Base-by-base conservation (phyloP, 2,888 invertebrate genomes). In the Pyrgus malvae region DNA sequence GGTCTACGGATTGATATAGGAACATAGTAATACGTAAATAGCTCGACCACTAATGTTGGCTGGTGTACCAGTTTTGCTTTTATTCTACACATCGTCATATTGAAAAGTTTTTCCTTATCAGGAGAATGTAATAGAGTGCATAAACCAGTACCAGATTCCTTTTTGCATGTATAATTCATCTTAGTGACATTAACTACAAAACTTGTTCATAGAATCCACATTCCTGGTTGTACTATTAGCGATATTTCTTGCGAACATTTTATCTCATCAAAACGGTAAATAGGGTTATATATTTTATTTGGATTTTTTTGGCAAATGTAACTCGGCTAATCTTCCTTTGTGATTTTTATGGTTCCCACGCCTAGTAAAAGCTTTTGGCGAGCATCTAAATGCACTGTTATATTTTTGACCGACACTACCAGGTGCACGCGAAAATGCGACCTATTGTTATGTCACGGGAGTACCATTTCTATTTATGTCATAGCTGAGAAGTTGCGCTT, bases 401-500 rank as follows among this genome's bases (percentile, higher is more conserved):
- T 45, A 54, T 54, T 54, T 54, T 46, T 40, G 53, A 54, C 53
- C 53, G 53, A 46, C 53, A 33, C 6, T 8, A 8, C 31, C 46
- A 54, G 46, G 25, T 54, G 53, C 53, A 54, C 17, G 53, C 46
- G 45, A 54, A 54, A 29, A 46, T 54, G 40, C 9, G 38, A 54
- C 46, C 46, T 54, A 54, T 54, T 54, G 40, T 54, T 54, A 54
- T 48, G 40, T 48, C 48, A 41, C 48, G 21, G 38, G 41, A 49
- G 48, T 38, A 40, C 55, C 29, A 58, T 56, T 53, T 59, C 51
- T 59, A 57, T 59, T 56, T 56, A 59, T 54, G 57, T 55, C 33
- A 40, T 49, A 57, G 41, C 33, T 41, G 48, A 35, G n/a, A 50
- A 40, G 19, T 58, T 58, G 48, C 53, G 38, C 57, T 48, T 56